Evolutionary conservation across 2,113 vertebrate genomes (phyloP).

Genomic region (Poicephalus meyeri): DNA sequence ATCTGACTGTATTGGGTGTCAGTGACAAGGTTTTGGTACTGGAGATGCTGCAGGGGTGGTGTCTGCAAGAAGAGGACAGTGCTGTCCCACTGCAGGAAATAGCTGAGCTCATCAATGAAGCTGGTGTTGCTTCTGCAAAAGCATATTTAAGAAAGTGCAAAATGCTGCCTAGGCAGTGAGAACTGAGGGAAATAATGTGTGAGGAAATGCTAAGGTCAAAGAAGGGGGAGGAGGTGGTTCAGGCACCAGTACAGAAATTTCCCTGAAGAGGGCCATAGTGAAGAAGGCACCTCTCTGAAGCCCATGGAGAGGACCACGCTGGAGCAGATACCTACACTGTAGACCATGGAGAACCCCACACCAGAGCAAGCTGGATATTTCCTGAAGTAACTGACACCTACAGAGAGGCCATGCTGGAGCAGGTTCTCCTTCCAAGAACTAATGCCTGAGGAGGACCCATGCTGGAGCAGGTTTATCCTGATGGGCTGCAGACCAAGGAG

Average conservation of each 20-base stretch:
- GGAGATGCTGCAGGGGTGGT: background rate
- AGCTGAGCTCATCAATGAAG: background rate
- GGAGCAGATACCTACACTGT: background rate
- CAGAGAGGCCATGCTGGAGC: rapidly evolving
- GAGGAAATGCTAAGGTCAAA: background rate
- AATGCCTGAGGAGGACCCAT: background rate
- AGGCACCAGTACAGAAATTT: background rate
- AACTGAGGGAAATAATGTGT: background rate
- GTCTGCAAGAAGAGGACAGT: background rate
- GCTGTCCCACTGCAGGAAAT: background rate
- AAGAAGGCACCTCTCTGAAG: background rate
- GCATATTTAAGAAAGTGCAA: background rate
- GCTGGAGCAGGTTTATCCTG: background rate
- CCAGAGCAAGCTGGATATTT: background rate
- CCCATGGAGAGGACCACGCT: background rate
- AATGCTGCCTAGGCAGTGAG: background rate
- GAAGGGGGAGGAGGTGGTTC: background rate
- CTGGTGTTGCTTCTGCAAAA: background rate
- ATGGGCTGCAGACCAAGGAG: background rate
- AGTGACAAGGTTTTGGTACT: background rate
- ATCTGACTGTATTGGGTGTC: background rate
- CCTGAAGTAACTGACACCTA: background rate
- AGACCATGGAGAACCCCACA: rapidly evolving
- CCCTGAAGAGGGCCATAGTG: background rate
- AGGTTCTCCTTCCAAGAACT: background rate